phyloP scores from a whole-genome alignment of 2,113 vertebrate species.

The Cryptotis parvus region DNA sequence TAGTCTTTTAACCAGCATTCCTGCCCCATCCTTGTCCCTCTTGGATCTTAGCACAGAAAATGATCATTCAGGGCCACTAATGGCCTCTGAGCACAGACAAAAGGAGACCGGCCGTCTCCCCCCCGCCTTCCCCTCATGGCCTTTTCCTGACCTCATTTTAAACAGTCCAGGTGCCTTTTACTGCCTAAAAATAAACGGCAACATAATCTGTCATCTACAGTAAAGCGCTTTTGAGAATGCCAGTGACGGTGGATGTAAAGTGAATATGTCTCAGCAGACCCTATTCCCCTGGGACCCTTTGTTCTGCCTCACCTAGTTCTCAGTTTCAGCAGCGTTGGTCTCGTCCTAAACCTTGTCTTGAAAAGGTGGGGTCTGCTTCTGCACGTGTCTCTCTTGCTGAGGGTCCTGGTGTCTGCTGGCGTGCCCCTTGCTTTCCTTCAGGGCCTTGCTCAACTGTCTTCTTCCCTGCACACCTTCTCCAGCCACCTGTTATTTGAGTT shows the following conservation, averaged over 20 bases:
- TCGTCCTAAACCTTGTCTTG: not conserved
- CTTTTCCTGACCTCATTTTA: not conserved
- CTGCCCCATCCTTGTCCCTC: no score
- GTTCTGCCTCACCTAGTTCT: not conserved
- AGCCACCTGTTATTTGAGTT: not conserved
- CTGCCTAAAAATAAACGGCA: constrained; percentile 36
- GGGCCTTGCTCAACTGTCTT: not conserved
- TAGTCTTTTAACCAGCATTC: no score
- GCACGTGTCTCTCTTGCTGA: not conserved
- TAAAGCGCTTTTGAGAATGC: not conserved
- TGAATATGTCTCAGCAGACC: not conserved
- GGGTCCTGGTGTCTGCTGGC: not conserved
- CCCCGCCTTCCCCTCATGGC: not conserved
- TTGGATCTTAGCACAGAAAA: no score
- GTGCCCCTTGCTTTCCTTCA: not conserved
- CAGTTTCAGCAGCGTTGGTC: not conserved
- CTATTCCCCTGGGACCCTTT: not conserved
- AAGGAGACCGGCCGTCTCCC: no score
- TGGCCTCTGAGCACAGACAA: no score
- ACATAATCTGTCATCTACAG: not conserved
- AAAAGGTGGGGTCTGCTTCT: no score
- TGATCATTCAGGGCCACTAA: no score
- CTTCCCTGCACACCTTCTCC: not conserved
- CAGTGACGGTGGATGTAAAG: not conserved
- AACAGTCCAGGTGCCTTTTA: constrained; percentile 4